Conservation (phyloP, 2,113 vertebrate species). For the Dicaeum eximium region DNA sequence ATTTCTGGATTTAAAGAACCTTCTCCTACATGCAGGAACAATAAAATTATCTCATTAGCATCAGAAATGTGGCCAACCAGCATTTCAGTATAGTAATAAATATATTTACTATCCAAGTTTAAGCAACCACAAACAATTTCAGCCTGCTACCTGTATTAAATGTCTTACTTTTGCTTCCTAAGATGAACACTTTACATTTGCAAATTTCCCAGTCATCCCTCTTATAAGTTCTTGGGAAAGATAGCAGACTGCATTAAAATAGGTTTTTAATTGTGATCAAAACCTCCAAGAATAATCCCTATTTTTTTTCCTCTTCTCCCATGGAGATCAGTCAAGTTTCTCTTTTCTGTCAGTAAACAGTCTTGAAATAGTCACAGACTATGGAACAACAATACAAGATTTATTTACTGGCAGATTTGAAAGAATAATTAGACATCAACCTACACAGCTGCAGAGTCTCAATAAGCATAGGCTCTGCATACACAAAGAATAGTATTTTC, state of each 20-base stretch:
- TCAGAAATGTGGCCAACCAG: background rate
- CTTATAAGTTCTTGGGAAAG: background rate
- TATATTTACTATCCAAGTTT: background rate
- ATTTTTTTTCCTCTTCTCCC: background rate
- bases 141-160: background rate
- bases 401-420: background rate
- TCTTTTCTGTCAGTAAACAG: background rate
- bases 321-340: background rate
- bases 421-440: conserved; percentile 20
- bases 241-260: background rate
- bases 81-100: background rate
- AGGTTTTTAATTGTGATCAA: background rate
- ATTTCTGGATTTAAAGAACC: background rate
- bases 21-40: background rate
- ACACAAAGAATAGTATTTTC: background rate
- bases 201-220: background rate
- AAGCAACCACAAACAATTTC: background rate
- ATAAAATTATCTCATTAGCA: background rate
- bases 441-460: background rate
- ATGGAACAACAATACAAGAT: background rate
- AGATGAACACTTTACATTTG: background rate
- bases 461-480: background rate
- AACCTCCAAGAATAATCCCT: background rate
- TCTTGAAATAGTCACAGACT: background rate
- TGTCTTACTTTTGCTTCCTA: background rate